A percentile compares a stretch with the other conserved stretches of the same genome.
These are phyloP conservation scores for Leucania comma DNA, from an alignment of 2,888 invertebrate species.

Conservation along the genomic window DNA sequence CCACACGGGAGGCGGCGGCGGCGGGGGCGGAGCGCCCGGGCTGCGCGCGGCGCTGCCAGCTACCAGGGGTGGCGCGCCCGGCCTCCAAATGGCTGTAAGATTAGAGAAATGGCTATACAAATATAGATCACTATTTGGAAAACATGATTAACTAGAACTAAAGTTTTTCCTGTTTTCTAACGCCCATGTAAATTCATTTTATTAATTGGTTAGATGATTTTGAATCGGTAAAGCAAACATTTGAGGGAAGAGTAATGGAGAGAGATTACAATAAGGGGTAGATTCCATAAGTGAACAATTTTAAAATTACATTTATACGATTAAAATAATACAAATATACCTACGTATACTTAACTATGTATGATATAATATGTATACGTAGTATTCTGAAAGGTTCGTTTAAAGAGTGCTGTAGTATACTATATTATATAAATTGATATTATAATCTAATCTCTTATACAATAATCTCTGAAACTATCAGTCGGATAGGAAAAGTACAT, in stretches of 20 bases:
- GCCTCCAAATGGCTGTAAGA: constrained; percentile 85
- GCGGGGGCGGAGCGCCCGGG: constrained; percentile 88
- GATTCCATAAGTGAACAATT: no score
- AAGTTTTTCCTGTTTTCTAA: not conserved
- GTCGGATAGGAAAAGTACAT: no score
- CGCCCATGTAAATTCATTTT: not conserved
- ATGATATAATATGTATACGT: no score
- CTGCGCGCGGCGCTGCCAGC: constrained; percentile 78
- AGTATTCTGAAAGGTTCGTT: no score
- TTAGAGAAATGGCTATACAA: constrained; percentile 11
- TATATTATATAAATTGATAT: no score
- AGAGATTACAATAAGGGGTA: no score
- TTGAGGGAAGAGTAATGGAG: not conserved
- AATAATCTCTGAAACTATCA: no score
- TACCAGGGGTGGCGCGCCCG: constrained; percentile 83
- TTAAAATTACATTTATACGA: no score
- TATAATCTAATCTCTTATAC: no score
- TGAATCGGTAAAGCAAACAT: not conserved
- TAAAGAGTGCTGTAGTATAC: no score
- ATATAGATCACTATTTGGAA: not conserved
- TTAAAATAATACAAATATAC: no score
- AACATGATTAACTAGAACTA: not conserved
- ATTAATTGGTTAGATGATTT: not conserved
- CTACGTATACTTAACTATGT: no score
- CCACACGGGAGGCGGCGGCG: constrained; percentile 94